phyloP scores from a whole-genome alignment of 2,888 invertebrate species.

The Melinaea menophilus region DNA sequence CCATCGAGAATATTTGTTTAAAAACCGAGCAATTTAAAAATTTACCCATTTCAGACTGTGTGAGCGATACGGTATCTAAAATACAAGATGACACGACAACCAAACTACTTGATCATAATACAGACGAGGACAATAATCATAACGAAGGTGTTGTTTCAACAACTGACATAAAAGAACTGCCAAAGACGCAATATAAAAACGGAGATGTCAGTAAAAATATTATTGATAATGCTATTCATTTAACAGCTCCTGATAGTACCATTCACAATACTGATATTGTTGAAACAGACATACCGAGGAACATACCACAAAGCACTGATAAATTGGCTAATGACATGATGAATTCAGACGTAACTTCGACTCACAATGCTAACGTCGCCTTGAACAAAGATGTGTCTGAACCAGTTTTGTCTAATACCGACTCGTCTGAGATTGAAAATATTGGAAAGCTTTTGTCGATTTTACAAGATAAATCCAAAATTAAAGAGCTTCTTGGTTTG shows the following conservation, averaged over 20 bases:
- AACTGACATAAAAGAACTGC: conserved; percentile 36
- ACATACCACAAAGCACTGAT: conserved; percentile 54
- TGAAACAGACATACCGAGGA: conserved; percentile 30
- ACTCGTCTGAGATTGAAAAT: conserved; percentile 43
- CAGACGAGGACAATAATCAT: conserved; percentile 16
- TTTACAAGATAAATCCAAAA: conserved; percentile 69
- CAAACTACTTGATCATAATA: not conserved
- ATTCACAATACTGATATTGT: conserved; percentile 42
- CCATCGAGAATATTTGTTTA: too few relatives aligned
- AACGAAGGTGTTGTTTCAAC: conserved; percentile 53
- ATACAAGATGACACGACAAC: conserved; percentile 2
- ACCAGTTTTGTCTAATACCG: conserved; percentile 35
- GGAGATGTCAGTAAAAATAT: conserved; percentile 19
- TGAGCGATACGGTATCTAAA: not conserved
- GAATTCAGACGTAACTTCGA: conserved; percentile 51
- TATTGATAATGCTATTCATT: conserved; percentile 31
- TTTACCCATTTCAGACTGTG: too few relatives aligned
- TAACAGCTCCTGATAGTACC: conserved; percentile 61
- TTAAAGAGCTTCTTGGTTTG: conserved; percentile 66
- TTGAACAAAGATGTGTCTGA: conserved; percentile 35
- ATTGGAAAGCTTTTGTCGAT: conserved; percentile 59
- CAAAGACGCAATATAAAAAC: conserved; percentile 6
- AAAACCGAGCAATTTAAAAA: too few relatives aligned
- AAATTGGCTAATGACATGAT: conserved; percentile 47
- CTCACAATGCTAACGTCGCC: conserved; percentile 39